Percentiles rank a stretch among this genome's conserved stretches.
Evolutionary conservation across 2,888 invertebrate genomes (phyloP).

Genomic region (Amiota communis): DNA sequence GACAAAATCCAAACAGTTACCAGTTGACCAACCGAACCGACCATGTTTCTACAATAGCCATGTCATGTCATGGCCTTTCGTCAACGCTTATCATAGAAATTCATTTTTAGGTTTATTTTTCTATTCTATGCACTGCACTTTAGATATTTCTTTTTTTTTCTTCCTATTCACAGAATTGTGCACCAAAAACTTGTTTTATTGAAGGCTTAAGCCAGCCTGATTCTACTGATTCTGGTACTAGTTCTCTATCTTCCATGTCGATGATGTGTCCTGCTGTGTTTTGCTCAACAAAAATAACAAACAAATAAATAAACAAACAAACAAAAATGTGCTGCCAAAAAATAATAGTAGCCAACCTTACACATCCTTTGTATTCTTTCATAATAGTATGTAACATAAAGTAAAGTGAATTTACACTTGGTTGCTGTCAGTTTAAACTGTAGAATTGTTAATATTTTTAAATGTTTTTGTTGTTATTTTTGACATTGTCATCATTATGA

Average conservation of each 20-base stretch:
- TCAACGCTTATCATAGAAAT: slow-evolving; percentile 19
- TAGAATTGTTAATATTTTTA: neutral
- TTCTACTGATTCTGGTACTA: too few relatives aligned
- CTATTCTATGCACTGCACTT: slow-evolving; percentile 9
- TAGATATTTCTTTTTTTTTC: slow-evolving; percentile 33
- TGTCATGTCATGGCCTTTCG: too few relatives aligned
- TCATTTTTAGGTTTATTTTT: slow-evolving; percentile 11
- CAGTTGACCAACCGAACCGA: too few relatives aligned
- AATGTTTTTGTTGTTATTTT: slow-evolving; percentile 38
- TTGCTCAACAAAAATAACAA: neutral
- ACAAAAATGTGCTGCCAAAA: neutral
- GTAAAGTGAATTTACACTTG: slow-evolving; percentile 19
- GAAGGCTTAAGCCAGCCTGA: slow-evolving; percentile 54
- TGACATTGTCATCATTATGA: slow-evolving; percentile 16
- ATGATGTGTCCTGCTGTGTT: too few relatives aligned
- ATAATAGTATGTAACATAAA: too few relatives aligned
- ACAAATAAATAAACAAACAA: slow-evolving; percentile 38
- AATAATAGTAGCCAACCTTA: slow-evolving; percentile 46
- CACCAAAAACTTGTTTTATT: slow-evolving; percentile 47
- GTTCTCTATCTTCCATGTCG: too few relatives aligned
- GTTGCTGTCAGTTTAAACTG: slow-evolving; percentile 12
- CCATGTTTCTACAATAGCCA: too few relatives aligned
- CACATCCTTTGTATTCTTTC: slow-evolving; percentile 28
- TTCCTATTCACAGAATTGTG: slow-evolving; percentile 45
- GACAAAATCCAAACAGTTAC: too few relatives aligned